Evolutionary conservation across 2,113 vertebrate genomes (phyloP).

Genomic region (Mus musculus): GRCm39 chr12:62129001-62129500

Average conservation of each 20-base stretch:
- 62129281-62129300: neutral
- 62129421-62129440: neutral
- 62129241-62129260: neutral
- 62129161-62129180: neutral
- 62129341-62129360: neutral
- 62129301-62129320: neutral
- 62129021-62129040: neutral
- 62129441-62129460: fast-evolving
- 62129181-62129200: neutral
- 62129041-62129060: neutral
- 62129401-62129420: neutral
- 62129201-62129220: neutral
- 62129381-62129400: neutral
- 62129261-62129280: neutral
- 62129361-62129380: neutral
- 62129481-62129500: neutral
- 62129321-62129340: neutral
- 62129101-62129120: neutral
- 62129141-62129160: neutral
- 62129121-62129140: neutral
- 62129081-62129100: neutral
- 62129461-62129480: neutral
- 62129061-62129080: neutral
- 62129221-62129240: neutral
- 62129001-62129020: neutral